Base-by-base conservation (phyloP, 64 coral and sea anemone genomes). In the Montipora cactus region DNA sequence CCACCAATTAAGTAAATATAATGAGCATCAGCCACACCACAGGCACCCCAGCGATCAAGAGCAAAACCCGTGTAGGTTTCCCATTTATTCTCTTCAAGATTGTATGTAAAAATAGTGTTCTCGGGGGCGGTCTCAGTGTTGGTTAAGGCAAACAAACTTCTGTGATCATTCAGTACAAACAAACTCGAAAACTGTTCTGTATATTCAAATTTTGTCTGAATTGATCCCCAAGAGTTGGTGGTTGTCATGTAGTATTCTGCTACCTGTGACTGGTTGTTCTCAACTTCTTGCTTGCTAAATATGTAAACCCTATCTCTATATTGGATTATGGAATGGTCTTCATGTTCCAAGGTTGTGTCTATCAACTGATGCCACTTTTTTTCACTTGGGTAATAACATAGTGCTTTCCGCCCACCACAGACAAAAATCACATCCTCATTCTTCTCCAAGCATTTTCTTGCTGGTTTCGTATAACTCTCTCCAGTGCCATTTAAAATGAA, bases 21-120 rank as follows among this genome's bases (percentile, higher is more conserved):
- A 1, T 59, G 21, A 21, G 9, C 79, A 81, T 81, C 21, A 37
- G 53, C 9, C 1, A 81, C 79, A 81, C 19, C 20, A 44, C 79
- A 81, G 52, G 46, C 47, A 2, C 22, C 20, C 11, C 19, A 71
- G 2, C 68, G 18, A 20, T 0, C 3, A 5, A 55, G 79, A 1
- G 1, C 0, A 12, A 2, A 4, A 20, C 13, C 1, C 11, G 1
- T 2, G 8, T 10, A 49, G 18, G 8, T 0, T 4, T 37, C 4
- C 18, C 51, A 59, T 0, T 0, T 14, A 13, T 61, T 58, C 0
- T 81, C 4, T 3, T 59, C 79, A 3, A 50, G 79, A 8, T 76
- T 45, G 45, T 49, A 78, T 2, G 0, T 0, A 49, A 14, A 50
- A 49, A 78, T 0, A 0, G 3, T 7, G 28, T 16, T 46, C 0